A percentile compares a stretch with the other conserved stretches of the same genome.
phyloP scores from a whole-genome alignment of 2,113 vertebrate species.

The Proterorhinus semilunaris region DNA sequence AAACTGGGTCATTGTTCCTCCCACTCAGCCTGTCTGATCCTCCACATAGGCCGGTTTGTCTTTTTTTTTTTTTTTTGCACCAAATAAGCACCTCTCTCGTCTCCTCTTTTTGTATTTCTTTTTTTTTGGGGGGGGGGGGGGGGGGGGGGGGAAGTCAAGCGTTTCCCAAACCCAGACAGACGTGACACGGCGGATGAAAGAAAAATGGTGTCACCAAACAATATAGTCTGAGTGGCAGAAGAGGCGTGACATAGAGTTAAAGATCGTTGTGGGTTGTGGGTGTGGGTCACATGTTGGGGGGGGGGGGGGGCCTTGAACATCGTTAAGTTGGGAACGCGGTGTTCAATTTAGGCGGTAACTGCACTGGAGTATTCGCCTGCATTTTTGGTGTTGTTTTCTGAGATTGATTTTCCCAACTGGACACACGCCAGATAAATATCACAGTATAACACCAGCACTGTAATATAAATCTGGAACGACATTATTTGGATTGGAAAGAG shows the following conservation, averaged over 20 bases:
- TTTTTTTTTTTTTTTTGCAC: slow-evolving; percentile 20
- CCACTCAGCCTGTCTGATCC: slow-evolving; percentile 72
- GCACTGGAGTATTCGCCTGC: neutral
- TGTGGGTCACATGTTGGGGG: neutral
- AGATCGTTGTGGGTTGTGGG: neutral
- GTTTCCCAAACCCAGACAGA: slow-evolving; percentile 30
- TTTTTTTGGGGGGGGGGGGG: neutral
- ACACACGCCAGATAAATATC: no score
- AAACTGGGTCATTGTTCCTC: slow-evolving; percentile 75
- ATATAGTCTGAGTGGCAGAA: neutral
- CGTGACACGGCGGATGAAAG: neutral
- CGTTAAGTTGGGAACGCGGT: neutral
- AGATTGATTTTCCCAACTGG: no score
- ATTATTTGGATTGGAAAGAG: no score
- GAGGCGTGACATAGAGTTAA: neutral
- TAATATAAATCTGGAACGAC: no score
- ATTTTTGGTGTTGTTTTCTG: neutral
- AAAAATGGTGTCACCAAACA: neutral
- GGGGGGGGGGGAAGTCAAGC: slow-evolving; percentile 33
- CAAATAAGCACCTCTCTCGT: slow-evolving; percentile 53
- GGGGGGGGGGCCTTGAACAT: no score
- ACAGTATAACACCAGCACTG: no score
- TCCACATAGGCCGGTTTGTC: slow-evolving; percentile 39
- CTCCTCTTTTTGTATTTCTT: slow-evolving; percentile 28
- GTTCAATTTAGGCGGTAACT: neutral